phyloP scores from a whole-genome alignment of 2,797 vertebrate species.

The Coilia nasus region DNA sequence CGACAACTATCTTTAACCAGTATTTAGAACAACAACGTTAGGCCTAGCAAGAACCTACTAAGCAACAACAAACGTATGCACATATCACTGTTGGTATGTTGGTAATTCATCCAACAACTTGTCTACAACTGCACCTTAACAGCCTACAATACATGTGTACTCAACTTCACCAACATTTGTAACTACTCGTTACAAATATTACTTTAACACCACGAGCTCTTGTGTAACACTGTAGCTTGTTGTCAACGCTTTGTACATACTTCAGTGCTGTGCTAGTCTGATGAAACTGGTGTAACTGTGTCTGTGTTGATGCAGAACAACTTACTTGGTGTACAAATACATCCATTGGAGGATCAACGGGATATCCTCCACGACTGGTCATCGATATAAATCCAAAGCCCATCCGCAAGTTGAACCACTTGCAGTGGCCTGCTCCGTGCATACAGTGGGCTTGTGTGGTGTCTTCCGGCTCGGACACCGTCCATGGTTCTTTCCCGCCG shows the following conservation, averaged over 20 bases:
- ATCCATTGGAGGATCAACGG: slow-evolving; percentile 90
- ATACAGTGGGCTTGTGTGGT: slow-evolving; percentile 84
- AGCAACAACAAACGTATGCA: background rate
- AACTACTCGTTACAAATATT: background rate
- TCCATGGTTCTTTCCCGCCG: slow-evolving; percentile 83
- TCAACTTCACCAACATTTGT: too few relatives aligned
- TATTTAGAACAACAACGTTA: background rate
- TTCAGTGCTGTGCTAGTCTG: background rate
- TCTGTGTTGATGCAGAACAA: slow-evolving; percentile 29
- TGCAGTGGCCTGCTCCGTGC: slow-evolving; percentile 94
- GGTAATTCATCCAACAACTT: too few relatives aligned
- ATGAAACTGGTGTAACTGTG: background rate
- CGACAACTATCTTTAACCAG: too few relatives aligned
- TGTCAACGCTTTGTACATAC: background rate
- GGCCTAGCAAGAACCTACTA: too few relatives aligned
- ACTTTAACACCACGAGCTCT: background rate
- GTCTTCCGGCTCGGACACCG: slow-evolving; percentile 83
- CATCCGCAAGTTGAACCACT: slow-evolving; percentile 99
- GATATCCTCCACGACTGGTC: slow-evolving; percentile 88
- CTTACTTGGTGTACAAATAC: slow-evolving; percentile 99
- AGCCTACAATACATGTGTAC: too few relatives aligned
- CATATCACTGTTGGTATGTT: too few relatives aligned
- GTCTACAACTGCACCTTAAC: too few relatives aligned
- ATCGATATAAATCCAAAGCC: slow-evolving; percentile 99
- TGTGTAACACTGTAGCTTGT: background rate